A percentile compares a stretch with the other conserved stretches of the same genome.
Evolutionary conservation across 2,888 invertebrate genomes (phyloP).

Genomic region (Platerodrilus igneus): DNA sequence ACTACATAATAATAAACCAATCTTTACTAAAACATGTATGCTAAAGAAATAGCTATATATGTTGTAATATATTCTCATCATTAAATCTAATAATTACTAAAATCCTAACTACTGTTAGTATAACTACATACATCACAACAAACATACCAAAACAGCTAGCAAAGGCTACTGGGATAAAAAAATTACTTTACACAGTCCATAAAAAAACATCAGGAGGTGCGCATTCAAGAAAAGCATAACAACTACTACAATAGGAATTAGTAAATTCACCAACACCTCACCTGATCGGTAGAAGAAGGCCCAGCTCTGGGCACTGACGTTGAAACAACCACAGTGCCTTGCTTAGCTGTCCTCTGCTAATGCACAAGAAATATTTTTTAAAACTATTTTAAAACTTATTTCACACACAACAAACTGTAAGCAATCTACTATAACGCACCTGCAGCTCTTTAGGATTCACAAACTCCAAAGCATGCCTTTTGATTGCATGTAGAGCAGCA

Average conservation of each 20-base stretch:
- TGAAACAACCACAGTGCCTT: slow-evolving; percentile 51
- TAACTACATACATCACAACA: too few relatives aligned
- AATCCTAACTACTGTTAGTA: too few relatives aligned
- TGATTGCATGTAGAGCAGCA: slow-evolving; percentile 95
- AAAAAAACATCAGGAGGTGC: too few relatives aligned
- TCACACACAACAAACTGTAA: too few relatives aligned
- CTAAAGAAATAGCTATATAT: too few relatives aligned
- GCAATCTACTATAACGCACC: slow-evolving; percentile 61
- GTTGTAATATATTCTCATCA: too few relatives aligned
- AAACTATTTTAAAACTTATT: slow-evolving; percentile 32
- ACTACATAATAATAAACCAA: too few relatives aligned
- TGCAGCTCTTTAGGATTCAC: slow-evolving; percentile 86
- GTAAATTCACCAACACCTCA: slow-evolving; percentile 44
- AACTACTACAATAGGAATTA: slow-evolving; percentile 25
- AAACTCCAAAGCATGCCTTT: slow-evolving; percentile 88
- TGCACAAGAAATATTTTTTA: slow-evolving; percentile 42
- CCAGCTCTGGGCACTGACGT: slow-evolving; percentile 53
- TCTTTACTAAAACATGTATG: too few relatives aligned
- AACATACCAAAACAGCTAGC: too few relatives aligned
- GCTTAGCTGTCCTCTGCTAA: slow-evolving; percentile 54
- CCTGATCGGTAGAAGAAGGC: slow-evolving; percentile 57
- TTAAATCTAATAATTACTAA: too few relatives aligned
- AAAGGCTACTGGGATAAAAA: too few relatives aligned
- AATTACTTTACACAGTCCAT: too few relatives aligned
- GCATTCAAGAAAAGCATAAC: slow-evolving; percentile 24